Percentiles rank a stretch among this genome's conserved stretches.
Evolutionary conservation across 2,888 invertebrate genomes (phyloP).

Genomic region (Capitulum mitella): DNA sequence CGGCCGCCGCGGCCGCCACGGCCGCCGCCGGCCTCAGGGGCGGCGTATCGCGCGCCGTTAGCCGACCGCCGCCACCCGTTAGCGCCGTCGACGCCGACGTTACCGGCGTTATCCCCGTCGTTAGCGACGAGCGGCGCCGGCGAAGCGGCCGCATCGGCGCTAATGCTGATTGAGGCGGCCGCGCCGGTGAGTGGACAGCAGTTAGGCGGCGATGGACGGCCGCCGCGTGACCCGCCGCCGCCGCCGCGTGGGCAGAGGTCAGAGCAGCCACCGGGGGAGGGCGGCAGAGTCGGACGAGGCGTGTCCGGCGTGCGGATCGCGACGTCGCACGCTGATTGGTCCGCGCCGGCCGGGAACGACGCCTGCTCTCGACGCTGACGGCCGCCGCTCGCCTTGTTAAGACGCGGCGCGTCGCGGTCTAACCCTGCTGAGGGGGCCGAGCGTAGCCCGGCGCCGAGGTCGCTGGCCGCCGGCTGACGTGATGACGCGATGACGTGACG

Average conservation of each 20-base stretch:
- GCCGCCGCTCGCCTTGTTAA: too few species aligned
- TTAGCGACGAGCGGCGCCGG: neutral
- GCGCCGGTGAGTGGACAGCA: neutral
- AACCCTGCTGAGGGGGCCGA: neutral
- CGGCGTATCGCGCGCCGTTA: neutral
- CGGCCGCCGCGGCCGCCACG: neutral
- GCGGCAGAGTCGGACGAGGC: neutral
- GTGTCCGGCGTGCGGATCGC: neutral
- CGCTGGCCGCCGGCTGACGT: neutral
- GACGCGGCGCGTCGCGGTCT: too few species aligned
- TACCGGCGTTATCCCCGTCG: constrained; percentile 8
- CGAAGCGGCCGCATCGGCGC: neutral
- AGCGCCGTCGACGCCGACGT: neutral
- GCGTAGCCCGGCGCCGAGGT: neutral
- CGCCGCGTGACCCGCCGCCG: neutral
- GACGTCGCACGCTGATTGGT: too few species aligned
- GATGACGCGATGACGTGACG: neutral
- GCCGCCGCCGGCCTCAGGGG: neutral
- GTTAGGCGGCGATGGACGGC: neutral
- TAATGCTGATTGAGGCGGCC: constrained; percentile 16
- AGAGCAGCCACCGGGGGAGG: neutral
- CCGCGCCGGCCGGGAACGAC: too few species aligned
- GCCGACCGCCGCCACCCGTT: constrained; percentile 3
- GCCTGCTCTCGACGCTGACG: too few species aligned
- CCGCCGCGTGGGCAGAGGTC: neutral